A percentile compares a stretch with the other conserved stretches of the same genome.
These are phyloP conservation scores for Orthochromis malagaraziensis DNA, from an alignment of 2,113 vertebrate species.

Conservation along the genomic window DNA sequence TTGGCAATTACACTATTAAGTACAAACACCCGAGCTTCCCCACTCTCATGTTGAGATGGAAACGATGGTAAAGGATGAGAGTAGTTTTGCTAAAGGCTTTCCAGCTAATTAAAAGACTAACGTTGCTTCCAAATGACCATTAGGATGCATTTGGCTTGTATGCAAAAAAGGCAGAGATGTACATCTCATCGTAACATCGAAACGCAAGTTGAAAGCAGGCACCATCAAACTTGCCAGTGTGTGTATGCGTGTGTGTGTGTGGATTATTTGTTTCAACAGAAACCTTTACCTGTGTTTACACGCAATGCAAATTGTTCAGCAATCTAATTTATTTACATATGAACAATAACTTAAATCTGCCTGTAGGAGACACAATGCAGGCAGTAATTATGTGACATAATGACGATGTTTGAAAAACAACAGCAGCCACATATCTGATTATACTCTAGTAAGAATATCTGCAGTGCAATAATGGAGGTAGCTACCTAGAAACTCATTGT, in stretches of 20 bases:
- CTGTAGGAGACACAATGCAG: not conserved
- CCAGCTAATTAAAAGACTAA: conserved; percentile 58
- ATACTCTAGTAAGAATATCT: not conserved
- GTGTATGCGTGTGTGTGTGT: not conserved
- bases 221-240: not conserved
- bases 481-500: not conserved
- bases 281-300: not conserved
- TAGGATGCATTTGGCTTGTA: conserved; percentile 26
- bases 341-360: not conserved
- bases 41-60: not conserved
- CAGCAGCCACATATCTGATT: not conserved
- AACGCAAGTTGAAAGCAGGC: not conserved
- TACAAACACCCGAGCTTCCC: conserved; percentile 1
- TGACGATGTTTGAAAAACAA: not conserved
- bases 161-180: conserved; percentile 31
- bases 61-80: conserved; percentile 40
- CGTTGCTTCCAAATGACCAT: conserved; percentile 51
- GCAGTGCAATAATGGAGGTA: not conserved
- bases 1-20: conserved; percentile 37
- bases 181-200: conserved; percentile 13
- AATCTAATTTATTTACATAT: not conserved
- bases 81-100: conserved; percentile 49
- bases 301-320: not conserved
- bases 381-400: conserved; percentile 1
- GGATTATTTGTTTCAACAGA: not conserved